Conservation (phyloP, 2,888 invertebrate species). For the Archaeoteleia sp. region DNA sequence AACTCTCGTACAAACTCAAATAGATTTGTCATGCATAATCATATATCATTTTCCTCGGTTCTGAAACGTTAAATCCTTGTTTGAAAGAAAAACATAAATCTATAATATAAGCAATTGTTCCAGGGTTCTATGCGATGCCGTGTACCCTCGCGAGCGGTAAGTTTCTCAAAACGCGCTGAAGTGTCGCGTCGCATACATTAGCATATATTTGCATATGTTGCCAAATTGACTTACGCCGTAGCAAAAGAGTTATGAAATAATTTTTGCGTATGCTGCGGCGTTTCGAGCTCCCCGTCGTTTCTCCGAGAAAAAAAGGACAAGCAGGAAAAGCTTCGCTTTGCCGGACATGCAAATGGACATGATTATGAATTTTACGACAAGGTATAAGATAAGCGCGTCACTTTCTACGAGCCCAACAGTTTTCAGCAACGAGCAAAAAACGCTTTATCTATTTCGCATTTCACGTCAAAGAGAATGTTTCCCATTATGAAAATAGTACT, state of each 20-base stretch:
- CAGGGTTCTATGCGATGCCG: background rate
- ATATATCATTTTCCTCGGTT: too few species aligned
- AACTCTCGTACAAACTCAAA: too few species aligned
- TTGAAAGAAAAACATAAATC: too few species aligned
- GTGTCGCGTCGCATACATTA: constrained; percentile 60
- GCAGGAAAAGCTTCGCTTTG: constrained; percentile 33
- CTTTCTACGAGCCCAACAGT: too few species aligned
- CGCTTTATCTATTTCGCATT: too few species aligned
- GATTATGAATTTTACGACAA: constrained; percentile 46
- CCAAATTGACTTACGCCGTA: constrained; percentile 62
- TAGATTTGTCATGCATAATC: too few species aligned
- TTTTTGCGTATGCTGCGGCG: constrained; percentile 25
- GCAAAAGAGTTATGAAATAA: constrained; percentile 60
- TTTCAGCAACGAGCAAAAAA: too few species aligned
- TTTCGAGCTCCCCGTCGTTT: constrained; percentile 14
- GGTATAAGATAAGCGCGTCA: background rate
- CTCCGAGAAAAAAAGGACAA: constrained; percentile 5
- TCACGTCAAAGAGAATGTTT: too few species aligned
- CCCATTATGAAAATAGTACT: too few species aligned
- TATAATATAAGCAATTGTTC: constrained; percentile 7
- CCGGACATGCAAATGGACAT: constrained; percentile 38
- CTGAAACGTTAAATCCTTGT: too few species aligned
- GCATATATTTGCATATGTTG: constrained; percentile 64
- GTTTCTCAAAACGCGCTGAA: constrained; percentile 30
- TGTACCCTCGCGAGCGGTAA: constrained; percentile 1